Conservation (phyloP, 2,888 invertebrate genomes). For the Chymomyza caudatula region DNA sequence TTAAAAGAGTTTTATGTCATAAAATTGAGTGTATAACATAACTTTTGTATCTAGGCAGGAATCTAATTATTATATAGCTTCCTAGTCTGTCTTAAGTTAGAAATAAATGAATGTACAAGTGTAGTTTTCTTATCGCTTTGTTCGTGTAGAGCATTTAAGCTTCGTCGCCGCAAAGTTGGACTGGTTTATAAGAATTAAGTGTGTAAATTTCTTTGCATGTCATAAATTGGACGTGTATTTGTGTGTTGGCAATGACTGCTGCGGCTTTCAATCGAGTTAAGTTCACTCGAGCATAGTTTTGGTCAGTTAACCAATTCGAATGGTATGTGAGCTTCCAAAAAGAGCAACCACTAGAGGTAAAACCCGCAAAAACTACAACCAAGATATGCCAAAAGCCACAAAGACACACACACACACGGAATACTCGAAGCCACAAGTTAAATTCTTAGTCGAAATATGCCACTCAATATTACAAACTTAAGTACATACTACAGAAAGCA, state of each 20-base stretch:
- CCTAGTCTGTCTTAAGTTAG: too few species aligned
- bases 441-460: constrained; percentile 30
- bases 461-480: neutral
- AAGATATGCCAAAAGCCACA: constrained; percentile 26
- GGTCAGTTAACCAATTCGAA: constrained; percentile 26
- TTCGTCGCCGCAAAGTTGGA: neutral
- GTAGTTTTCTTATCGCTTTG: too few species aligned
- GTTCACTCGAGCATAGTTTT: constrained; percentile 32
- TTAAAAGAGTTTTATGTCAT: too few species aligned
- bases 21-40: too few species aligned
- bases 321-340: constrained; percentile 5
- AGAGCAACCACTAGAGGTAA: neutral
- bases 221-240: neutral
- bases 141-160: neutral
- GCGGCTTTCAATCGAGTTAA: constrained; percentile 21
- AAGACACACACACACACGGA: neutral
- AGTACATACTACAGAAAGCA: neutral
- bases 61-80: too few species aligned
- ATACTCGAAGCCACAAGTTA: constrained; percentile 25
- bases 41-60: too few species aligned
- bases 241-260: neutral
- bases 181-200: neutral
- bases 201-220: neutral
- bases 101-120: too few species aligned
- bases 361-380: neutral